These are phyloP conservation scores for Ispidina lecontei DNA, from an alignment of 2,797 vertebrate genomes.

Conservation along the genomic window DNA sequence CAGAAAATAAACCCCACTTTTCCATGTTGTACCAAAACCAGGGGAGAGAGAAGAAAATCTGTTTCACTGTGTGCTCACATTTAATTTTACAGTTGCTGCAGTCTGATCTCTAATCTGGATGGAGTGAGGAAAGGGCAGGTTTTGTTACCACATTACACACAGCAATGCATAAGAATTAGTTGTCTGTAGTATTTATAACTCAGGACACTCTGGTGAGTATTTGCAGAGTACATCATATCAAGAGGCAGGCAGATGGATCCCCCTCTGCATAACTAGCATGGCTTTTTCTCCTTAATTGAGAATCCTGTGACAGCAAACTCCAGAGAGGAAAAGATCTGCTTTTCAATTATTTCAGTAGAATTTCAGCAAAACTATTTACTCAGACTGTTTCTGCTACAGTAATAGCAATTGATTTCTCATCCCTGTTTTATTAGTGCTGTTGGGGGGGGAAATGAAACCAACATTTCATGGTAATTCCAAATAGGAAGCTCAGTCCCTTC, in stretches of 20 bases:
- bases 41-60: not conserved
- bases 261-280: rapidly evolving
- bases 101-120: not conserved
- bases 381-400: not conserved
- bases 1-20: not conserved
- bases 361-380: constrained; percentile 7
- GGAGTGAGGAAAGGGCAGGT: not conserved
- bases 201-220: not conserved
- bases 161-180: not conserved
- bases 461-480: not conserved
- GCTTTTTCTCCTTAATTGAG: not conserved
- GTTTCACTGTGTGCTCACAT: not conserved
- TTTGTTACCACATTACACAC: not conserved
- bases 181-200: not conserved
- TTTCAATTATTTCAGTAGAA: not conserved
- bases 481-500: not conserved
- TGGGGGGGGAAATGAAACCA: not conserved
- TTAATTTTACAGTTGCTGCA: not conserved
- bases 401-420: constrained; percentile 11
- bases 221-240: not conserved
- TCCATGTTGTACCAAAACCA: not conserved
- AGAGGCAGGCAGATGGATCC: not conserved
- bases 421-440: not conserved
- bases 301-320: not conserved
- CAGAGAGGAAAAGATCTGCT: not conserved